Percentiles rank a stretch among this genome's conserved stretches.
phyloP scores from a whole-genome alignment of 2,888 invertebrate species.

The Clanis bilineata region DNA sequence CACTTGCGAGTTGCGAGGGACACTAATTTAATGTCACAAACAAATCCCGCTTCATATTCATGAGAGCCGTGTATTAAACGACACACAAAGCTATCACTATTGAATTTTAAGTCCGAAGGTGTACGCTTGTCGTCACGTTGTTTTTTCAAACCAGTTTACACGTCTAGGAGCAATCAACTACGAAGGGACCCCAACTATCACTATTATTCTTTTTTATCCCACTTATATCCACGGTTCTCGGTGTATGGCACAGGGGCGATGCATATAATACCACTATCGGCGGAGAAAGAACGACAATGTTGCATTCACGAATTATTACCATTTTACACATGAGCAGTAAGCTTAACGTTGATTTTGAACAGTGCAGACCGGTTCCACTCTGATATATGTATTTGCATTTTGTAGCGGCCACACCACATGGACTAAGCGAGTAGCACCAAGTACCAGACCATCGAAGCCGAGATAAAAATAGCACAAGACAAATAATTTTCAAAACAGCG shows the following conservation, averaged over 20 bases:
- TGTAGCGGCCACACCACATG: slow-evolving; percentile 39
- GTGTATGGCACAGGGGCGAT: slow-evolving; percentile 28
- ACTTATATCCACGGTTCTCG: slow-evolving; percentile 33
- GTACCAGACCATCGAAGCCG: slow-evolving; percentile 30
- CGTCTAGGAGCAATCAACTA: slow-evolving; percentile 36
- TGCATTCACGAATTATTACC: slow-evolving; percentile 24
- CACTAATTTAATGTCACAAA: slow-evolving; percentile 46
- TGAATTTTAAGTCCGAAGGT: slow-evolving; percentile 34
- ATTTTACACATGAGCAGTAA: slow-evolving; percentile 36
- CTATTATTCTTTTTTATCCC: slow-evolving; percentile 31
- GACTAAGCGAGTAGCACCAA: slow-evolving; percentile 42
- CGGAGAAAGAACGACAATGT: slow-evolving; percentile 24
- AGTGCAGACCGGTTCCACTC: slow-evolving; percentile 53
- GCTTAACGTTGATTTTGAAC: slow-evolving; percentile 39
- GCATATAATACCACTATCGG: slow-evolving; percentile 10
- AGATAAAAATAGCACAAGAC: slow-evolving; percentile 45
- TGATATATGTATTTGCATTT: slow-evolving; percentile 60
- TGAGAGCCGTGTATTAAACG: slow-evolving; percentile 37
- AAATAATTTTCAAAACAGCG: slow-evolving; percentile 27
- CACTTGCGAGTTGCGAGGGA: slow-evolving; percentile 42
- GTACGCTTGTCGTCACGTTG: slow-evolving; percentile 41
- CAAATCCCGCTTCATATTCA: slow-evolving; percentile 52
- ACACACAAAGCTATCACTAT: slow-evolving; percentile 38
- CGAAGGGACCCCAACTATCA: slow-evolving; percentile 32
- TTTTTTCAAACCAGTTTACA: slow-evolving; percentile 47